A percentile compares a stretch with the other conserved stretches of the same genome.
Evolutionary conservation across 1,140 invertebrate species (phyloP).

Genomic region (Aphaenogaster floridana): DNA sequence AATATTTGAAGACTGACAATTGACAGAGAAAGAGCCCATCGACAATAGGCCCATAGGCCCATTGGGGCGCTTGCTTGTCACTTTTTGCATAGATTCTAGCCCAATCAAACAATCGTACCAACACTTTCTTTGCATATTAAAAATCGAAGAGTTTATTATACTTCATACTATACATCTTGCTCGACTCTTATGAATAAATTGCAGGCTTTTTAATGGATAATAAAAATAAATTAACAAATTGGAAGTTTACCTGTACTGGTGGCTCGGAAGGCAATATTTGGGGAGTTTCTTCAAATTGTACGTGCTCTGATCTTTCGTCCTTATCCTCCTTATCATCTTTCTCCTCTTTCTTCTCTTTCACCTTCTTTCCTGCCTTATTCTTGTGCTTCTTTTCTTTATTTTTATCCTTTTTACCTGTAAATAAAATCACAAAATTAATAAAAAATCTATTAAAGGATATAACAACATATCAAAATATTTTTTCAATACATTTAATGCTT

Average conservation of each 20-base stretch:
- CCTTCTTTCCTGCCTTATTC: slow-evolving; percentile 87
- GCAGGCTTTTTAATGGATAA: slow-evolving; percentile 35
- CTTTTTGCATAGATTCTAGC: background rate
- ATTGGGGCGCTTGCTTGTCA: background rate
- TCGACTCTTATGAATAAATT: slow-evolving; percentile 14
- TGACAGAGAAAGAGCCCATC: background rate
- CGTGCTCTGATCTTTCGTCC: slow-evolving; percentile 83
- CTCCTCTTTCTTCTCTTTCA: slow-evolving; percentile 88
- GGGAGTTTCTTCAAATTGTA: slow-evolving; percentile 84
- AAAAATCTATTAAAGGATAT: background rate
- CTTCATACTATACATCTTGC: background rate
- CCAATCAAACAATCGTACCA: background rate
- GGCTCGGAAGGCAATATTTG: slow-evolving; percentile 81
- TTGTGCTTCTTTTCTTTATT: slow-evolving; percentile 87
- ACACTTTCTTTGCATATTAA: background rate
- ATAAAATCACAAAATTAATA: background rate
- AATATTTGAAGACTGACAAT: background rate
- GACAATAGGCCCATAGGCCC: background rate
- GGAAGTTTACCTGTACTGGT: slow-evolving; percentile 72
- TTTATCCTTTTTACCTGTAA: slow-evolving; percentile 87
- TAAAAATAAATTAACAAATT: slow-evolving; percentile 33
- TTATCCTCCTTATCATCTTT: slow-evolving; percentile 85
- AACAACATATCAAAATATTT: background rate
- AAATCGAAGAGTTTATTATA: background rate
- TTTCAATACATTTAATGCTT: background rate